Evolutionary conservation across 2,113 vertebrate species (phyloP).

Genomic region (Micromys minutus): DNA sequence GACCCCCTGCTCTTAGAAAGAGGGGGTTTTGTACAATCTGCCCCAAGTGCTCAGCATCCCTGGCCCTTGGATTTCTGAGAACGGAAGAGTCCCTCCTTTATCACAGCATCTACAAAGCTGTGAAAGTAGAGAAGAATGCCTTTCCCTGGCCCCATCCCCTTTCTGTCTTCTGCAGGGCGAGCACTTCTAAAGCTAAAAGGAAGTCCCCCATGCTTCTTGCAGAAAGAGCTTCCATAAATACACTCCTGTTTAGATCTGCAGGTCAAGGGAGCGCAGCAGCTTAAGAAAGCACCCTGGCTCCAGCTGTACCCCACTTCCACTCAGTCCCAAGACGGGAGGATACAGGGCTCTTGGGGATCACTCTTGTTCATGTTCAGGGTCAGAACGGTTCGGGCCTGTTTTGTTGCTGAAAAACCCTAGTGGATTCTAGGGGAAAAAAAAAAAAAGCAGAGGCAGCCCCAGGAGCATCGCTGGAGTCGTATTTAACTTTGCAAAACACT

Average conservation of each 20-base stretch:
- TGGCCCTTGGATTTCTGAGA: neutral
- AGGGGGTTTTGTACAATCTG: neutral
- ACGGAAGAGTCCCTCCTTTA: too few species aligned
- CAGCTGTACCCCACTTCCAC: neutral
- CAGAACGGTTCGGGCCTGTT: neutral
- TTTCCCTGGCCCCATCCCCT: neutral
- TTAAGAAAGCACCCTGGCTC: neutral
- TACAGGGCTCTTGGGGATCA: neutral
- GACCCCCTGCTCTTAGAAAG: neutral
- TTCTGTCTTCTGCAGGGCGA: rapidly evolving
- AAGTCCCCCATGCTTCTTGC: neutral
- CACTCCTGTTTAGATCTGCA: neutral
- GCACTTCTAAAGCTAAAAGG: neutral
- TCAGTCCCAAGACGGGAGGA: neutral
- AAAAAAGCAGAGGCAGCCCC: neutral
- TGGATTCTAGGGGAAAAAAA: slow-evolving; percentile 29
- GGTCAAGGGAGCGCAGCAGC: neutral
- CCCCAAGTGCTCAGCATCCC: neutral
- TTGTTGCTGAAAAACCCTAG: slow-evolving; percentile 8
- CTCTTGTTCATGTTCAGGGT: neutral
- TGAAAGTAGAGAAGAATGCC: neutral
- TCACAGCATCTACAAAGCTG: neutral
- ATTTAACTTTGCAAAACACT: slow-evolving; percentile 56
- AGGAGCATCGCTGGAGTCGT: neutral
- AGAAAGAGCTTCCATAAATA: neutral